These are phyloP conservation scores for Ryuthela nishihirai DNA, from an alignment of 2,888 invertebrate genomes.

Conservation along the genomic window DNA sequence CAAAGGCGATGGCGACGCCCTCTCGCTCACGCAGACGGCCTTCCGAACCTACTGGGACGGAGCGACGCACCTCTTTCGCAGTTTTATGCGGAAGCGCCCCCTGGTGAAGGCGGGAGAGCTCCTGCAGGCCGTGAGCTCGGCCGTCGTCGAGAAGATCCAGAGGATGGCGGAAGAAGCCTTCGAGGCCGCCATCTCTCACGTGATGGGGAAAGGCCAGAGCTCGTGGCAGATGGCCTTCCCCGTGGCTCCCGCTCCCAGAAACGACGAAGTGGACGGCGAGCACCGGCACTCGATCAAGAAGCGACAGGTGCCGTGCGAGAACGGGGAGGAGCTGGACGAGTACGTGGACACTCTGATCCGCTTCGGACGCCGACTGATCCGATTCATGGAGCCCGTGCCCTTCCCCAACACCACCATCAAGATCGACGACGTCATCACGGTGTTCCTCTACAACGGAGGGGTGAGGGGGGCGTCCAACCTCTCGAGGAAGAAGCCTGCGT, in stretches of 20 bases:
- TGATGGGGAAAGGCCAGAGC: slow-evolving; percentile 21
- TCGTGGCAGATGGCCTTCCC: slow-evolving; percentile 16
- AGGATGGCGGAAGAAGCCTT: slow-evolving; percentile 20
- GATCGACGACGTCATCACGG: slow-evolving; percentile 41
- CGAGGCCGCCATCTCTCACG: slow-evolving; percentile 25
- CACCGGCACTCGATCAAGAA: slow-evolving; percentile 2
- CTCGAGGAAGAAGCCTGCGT: slow-evolving; percentile 39
- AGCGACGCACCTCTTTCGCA: slow-evolving; percentile 10
- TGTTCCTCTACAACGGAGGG: slow-evolving; percentile 42
- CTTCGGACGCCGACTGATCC: slow-evolving; percentile 41
- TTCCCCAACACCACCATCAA: slow-evolving; percentile 42
- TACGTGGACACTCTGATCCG: slow-evolving; percentile 44
- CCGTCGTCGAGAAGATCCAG: slow-evolving; percentile 32
- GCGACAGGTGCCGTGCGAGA: slow-evolving; percentile 43
- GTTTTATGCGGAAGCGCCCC: slow-evolving; percentile 17
- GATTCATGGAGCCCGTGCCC: slow-evolving; percentile 43
- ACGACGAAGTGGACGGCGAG: slow-evolving; percentile 3
- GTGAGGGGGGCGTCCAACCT: slow-evolving; percentile 41
- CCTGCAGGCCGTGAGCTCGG: slow-evolving; percentile 13
- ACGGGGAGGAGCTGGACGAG: slow-evolving; percentile 43
- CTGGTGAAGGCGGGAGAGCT: slow-evolving; percentile 13
- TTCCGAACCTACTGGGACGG: slow-evolving; percentile 23
- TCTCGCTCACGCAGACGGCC: slow-evolving; percentile 21
- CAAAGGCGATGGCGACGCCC: no score
- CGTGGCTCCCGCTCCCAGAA: not conserved